Percentiles rank a stretch among this genome's conserved stretches.
Evolutionary conservation across 2,113 vertebrate genomes (phyloP).

Genomic region (Labeo catla): DNA sequence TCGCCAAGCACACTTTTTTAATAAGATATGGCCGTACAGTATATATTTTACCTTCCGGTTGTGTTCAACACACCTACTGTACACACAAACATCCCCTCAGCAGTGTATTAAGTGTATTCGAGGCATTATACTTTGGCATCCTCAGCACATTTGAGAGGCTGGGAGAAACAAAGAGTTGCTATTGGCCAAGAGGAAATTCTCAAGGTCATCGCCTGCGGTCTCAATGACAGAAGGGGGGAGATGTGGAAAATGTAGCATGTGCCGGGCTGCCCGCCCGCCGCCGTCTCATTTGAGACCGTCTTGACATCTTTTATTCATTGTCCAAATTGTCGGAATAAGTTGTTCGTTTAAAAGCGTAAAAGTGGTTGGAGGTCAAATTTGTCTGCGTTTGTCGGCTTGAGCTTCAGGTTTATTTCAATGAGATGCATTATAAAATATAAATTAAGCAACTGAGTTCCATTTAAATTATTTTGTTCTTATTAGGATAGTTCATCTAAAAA

Average conservation of each 20-base stretch:
- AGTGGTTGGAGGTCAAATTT: background rate
- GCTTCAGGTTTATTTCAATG: background rate
- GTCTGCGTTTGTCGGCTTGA: background rate
- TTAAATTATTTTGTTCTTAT: background rate
- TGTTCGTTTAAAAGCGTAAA: background rate
- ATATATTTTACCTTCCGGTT: background rate
- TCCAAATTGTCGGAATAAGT: constrained; percentile 15
- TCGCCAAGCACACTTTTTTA: background rate
- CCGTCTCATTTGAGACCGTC: constrained; percentile 30
- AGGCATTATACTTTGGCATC: constrained; percentile 14
- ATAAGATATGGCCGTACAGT: background rate
- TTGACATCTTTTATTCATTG: constrained; percentile 52
- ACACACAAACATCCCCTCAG: background rate
- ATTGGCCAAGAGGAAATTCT: constrained; percentile 39
- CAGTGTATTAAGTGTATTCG: constrained; percentile 26
- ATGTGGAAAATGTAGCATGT: constrained; percentile 1
- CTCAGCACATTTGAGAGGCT: constrained; percentile 37
- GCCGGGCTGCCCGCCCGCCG: constrained; percentile 14
- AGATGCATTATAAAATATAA: background rate
- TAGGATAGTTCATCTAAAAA: too few relatives aligned
- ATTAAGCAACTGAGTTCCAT: background rate
- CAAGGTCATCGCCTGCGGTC: constrained; percentile 55
- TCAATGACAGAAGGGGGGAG: constrained; percentile 53
- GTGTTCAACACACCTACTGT: background rate
- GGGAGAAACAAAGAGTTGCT: constrained; percentile 42